These are phyloP conservation scores for Schlechtendalia chinensis DNA, from an alignment of 1,140 invertebrate species.

Conservation along the genomic window DNA sequence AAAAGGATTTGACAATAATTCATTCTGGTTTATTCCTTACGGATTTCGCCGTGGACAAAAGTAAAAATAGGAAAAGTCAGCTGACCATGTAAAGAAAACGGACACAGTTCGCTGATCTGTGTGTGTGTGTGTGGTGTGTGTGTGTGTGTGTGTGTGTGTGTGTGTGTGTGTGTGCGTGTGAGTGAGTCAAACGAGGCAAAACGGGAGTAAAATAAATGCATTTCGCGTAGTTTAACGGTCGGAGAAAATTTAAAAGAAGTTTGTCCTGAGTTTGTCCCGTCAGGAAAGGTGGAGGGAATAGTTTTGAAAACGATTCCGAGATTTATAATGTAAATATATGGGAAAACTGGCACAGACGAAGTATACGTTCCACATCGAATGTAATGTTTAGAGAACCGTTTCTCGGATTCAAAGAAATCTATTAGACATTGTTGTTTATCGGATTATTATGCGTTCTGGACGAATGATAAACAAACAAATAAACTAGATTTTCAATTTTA, in stretches of 20 bases:
- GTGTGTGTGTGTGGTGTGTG: no score
- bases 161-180: no score
- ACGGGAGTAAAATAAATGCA: slow-evolving; percentile 21
- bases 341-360: no score
- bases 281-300: neutral
- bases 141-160: no score
- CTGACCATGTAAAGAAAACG: slow-evolving; percentile 38
- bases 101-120: slow-evolving; percentile 36
- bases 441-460: no score
- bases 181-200: slow-evolving; percentile 23
- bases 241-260: slow-evolving; percentile 30
- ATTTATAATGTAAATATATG: slow-evolving; percentile 27
- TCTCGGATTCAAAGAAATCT: no score
- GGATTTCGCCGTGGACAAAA: slow-evolving; percentile 17
- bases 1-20: slow-evolving; percentile 11
- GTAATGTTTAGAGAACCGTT: no score
- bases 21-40: slow-evolving; percentile 15
- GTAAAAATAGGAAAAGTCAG: slow-evolving; percentile 34
- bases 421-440: no score
- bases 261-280: no score
- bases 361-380: no score
- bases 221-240: neutral
- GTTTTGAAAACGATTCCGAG: slow-evolving; percentile 23
- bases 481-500: no score
- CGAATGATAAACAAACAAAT: no score